These are phyloP conservation scores for Laodelphax striatellus DNA, from an alignment of 1,140 invertebrate genomes.

Conservation along the genomic window DNA sequence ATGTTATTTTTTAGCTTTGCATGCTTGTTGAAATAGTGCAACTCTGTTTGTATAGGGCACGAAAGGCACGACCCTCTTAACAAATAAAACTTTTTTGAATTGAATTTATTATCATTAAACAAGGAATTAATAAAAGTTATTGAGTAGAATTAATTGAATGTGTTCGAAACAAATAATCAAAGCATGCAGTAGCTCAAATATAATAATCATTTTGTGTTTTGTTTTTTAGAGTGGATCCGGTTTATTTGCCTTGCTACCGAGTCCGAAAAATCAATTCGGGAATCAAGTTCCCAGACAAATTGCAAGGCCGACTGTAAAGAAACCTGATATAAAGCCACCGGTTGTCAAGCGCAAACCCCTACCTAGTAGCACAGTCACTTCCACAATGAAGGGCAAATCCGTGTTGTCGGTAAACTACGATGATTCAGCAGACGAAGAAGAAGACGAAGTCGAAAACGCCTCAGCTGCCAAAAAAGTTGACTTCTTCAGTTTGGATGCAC, in stretches of 20 bases:
- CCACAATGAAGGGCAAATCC: conserved; percentile 9
- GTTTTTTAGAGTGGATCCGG: conserved; percentile 20
- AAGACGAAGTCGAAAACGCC: conserved; percentile 16
- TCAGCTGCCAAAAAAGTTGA: conserved; percentile 14
- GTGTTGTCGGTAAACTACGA: conserved; percentile 21
- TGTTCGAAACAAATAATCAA: too few relatives aligned
- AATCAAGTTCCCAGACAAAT: neutral
- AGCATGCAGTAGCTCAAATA: too few relatives aligned
- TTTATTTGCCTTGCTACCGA: conserved; percentile 21
- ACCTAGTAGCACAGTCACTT: neutral
- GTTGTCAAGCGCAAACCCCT: conserved; percentile 1
- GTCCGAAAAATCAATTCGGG: conserved; percentile 15
- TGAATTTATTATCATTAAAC: too few relatives aligned
- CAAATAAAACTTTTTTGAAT: too few relatives aligned
- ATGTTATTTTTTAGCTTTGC: too few relatives aligned
- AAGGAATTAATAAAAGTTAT: too few relatives aligned
- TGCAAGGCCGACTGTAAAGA: neutral
- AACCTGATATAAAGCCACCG: conserved; percentile 2
- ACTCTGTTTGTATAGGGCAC: too few relatives aligned
- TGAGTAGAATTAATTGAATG: too few relatives aligned
- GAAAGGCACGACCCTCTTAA: too few relatives aligned
- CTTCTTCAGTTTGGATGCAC: conserved; percentile 25
- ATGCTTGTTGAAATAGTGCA: too few relatives aligned
- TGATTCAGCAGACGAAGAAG: conserved; percentile 37
- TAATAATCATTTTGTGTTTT: neutral